Evolutionary conservation across 2,888 invertebrate species (phyloP), one percentile per base, ranked within the genome.

Genomic region (Eurytoma californica): DNA sequence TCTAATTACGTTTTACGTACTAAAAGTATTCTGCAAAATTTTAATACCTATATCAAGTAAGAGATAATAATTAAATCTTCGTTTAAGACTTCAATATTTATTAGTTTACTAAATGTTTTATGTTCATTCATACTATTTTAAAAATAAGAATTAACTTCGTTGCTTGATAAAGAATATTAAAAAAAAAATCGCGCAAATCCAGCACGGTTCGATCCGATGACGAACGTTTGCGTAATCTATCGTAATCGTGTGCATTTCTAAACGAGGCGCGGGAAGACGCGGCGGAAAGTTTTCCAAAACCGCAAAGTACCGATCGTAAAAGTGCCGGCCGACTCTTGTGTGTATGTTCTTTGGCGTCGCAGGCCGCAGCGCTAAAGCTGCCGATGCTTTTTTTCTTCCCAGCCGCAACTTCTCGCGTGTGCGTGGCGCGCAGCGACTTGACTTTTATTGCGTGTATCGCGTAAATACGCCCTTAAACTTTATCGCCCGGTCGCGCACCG

Each of bases 401-500:
- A 57, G 47, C 24, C n/a, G 30, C 61, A 28, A 39, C 18, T 7
- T 65, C 70, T 30, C 47, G 39, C 28, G 68, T 70, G 72, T 39
- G 72, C 72, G 72, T 61, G 77, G 80, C 69, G 82, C 68, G 73
- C 72, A 78, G 65, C 81, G 82, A 80, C 82, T 85, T 87, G 87
- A 88, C 86, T 87, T 88, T 88, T 87, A 88, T 86, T 87, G 85
- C 87, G 86, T 85, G 87, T 86, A 86, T 86, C 83, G 84, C 85
- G 86, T 87, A 85, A 86, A 87, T 86, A 85, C 84, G 85, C 85
- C 85, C 84, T 85, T 85, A 83, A 86, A 81, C 67, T 81, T 81
- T 81, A 81, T 81, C 79, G 73, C 63, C 67, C 60, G 16, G 51
- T 51, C 57, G 58, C 74, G 68, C 72, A 53, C 14, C 20, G 18